Evolutionary conservation across 2,888 invertebrate genomes (phyloP).

Genomic region (Anorthoa munda): DNA sequence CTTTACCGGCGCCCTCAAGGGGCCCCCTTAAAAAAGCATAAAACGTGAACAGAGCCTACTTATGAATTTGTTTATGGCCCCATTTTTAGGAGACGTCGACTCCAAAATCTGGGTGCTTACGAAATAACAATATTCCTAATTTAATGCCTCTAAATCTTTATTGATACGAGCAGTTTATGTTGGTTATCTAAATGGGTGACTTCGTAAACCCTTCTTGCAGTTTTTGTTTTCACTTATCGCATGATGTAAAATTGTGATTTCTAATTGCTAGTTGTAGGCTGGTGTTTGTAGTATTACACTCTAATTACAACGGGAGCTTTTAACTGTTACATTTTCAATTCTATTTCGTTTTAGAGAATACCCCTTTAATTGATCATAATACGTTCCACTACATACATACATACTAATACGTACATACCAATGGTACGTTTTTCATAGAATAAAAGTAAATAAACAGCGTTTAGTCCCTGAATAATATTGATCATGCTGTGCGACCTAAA

Average conservation of each 20-base stretch:
- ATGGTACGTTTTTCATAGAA: neutral
- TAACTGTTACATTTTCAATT: neutral
- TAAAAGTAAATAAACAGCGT: neutral
- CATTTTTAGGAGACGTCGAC: conserved; percentile 80
- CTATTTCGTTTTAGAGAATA: neutral
- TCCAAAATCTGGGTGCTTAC: conserved; percentile 78
- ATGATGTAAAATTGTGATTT: neutral
- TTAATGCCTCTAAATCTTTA: conserved; percentile 79
- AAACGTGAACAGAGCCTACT: conserved; percentile 87
- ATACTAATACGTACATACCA: too few species aligned
- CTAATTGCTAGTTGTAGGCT: neutral
- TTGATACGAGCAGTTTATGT: conserved; percentile 69
- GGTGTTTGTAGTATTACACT: neutral
- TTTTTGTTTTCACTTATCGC: neutral
- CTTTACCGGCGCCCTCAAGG: conserved; percentile 84
- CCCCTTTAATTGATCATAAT: neutral
- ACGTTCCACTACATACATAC: too few species aligned
- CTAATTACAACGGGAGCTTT: neutral
- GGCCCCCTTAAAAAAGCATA: conserved; percentile 88
- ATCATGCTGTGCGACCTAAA: neutral
- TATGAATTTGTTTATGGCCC: conserved; percentile 91
- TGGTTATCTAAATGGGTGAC: conserved; percentile 30
- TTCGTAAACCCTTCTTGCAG: neutral
- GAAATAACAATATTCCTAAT: conserved; percentile 85
- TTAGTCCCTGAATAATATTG: too few species aligned